These are phyloP conservation scores for Notodonta dromedarius DNA, from an alignment of 2,888 invertebrate genomes.

Conservation along the genomic window DNA sequence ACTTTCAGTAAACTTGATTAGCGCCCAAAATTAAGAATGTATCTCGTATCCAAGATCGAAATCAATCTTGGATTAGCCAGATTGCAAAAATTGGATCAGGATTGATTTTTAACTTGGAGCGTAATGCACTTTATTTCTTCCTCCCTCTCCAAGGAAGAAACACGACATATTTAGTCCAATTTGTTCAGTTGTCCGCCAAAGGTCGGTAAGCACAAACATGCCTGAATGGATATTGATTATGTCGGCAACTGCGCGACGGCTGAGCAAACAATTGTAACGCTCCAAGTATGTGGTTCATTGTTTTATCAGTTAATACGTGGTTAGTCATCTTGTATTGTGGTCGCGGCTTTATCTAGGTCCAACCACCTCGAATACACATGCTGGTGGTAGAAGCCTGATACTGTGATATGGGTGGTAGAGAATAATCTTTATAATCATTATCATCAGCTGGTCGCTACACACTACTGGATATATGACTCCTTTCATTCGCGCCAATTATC, in stretches of 20 bases:
- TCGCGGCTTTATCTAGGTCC: neutral
- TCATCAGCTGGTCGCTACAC: no score
- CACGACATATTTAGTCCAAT: constrained; percentile 9
- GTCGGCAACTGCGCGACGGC: constrained; percentile 23
- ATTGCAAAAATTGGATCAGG: no score
- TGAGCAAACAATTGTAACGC: constrained; percentile 16
- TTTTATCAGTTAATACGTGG: neutral
- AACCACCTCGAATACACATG: neutral
- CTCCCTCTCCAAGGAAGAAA: neutral
- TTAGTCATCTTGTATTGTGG: constrained; percentile 2
- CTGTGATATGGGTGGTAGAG: no score
- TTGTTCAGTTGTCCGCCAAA: constrained; percentile 31
- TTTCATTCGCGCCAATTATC: no score
- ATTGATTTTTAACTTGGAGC: no score
- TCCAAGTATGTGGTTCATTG: neutral
- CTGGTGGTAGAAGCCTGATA: neutral
- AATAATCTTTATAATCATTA: no score
- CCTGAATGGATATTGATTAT: constrained; percentile 40
- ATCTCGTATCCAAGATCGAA: no score
- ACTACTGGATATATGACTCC: no score
- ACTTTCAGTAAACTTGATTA: no score
- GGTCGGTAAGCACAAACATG: constrained; percentile 27
- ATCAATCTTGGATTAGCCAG: no score
- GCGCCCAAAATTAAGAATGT: no score
- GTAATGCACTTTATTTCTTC: no score